Evolutionary conservation across 2,797 vertebrate genomes (phyloP).

Genomic region (Paratrypauchen microcephalus): DNA sequence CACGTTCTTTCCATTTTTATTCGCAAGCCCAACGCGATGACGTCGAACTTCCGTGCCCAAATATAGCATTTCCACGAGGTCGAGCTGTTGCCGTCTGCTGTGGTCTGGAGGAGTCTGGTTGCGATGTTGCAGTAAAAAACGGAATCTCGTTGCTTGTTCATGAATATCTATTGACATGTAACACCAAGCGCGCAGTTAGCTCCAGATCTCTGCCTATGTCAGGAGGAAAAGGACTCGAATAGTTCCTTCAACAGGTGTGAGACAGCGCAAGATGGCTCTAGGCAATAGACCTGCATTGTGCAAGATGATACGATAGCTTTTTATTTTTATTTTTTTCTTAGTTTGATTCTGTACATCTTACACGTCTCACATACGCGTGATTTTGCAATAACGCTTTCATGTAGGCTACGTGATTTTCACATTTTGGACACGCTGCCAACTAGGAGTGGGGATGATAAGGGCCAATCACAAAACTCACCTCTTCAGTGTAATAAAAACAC

Average conservation of each 20-base stretch:
- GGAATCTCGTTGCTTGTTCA: neutral
- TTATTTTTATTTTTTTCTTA: no score
- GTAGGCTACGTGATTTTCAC: constrained; percentile 6
- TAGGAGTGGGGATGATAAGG: constrained; percentile 10
- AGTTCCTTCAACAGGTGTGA: neutral
- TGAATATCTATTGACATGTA: neutral
- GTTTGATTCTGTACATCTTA: neutral
- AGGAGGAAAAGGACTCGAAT: neutral
- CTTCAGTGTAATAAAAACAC: neutral
- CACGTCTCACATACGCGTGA: constrained; percentile 2
- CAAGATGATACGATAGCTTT: constrained; percentile 19
- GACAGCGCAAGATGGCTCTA: neutral
- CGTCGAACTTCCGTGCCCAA: constrained; percentile 74
- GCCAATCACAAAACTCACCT: constrained; percentile 5
- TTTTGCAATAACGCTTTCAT: neutral
- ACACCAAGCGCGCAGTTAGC: neutral
- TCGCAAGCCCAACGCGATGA: constrained; percentile 60
- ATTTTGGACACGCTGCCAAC: constrained; percentile 7
- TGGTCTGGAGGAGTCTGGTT: neutral
- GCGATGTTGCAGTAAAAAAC: neutral
- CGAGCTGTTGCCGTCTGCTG: constrained; percentile 3
- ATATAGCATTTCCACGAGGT: constrained; percentile 49
- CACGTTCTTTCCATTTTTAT: constrained; percentile 67
- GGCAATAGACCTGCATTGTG: constrained; percentile 3
- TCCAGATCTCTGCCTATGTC: no score